Evolutionary conservation across 1,140 invertebrate genomes (phyloP).

Genomic region (Idris sp.): DNA sequence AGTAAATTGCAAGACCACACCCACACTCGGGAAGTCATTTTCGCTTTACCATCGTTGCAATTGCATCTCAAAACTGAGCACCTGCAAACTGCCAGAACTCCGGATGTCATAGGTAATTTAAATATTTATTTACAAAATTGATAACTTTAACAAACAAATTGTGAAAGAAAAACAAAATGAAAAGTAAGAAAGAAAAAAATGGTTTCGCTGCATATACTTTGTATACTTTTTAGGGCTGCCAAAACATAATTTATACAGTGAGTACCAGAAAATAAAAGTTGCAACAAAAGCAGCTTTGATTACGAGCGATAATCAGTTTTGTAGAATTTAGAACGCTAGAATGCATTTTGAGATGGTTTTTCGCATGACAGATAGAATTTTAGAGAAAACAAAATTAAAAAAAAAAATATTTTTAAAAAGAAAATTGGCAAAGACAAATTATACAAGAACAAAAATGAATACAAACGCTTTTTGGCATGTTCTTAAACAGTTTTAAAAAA

Average conservation of each 20-base stretch:
- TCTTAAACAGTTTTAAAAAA: no score
- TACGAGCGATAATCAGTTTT: constrained; percentile 2
- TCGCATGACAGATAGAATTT: constrained; percentile 41
- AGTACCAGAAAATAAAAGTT: constrained; percentile 68
- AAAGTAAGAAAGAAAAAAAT: not conserved
- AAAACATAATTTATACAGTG: constrained; percentile 77
- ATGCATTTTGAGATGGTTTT: constrained; percentile 20
- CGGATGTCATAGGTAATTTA: constrained; percentile 86
- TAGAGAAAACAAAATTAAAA: no score
- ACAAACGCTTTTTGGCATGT: no score
- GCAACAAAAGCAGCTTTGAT: constrained; percentile 6
- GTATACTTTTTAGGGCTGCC: constrained; percentile 75
- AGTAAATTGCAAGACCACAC: constrained; percentile 87
- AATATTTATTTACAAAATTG: no score
- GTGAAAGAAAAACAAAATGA: constrained; percentile 7
- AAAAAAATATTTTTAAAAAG: no score
- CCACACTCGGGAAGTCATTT: constrained; percentile 96
- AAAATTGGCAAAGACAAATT: no score
- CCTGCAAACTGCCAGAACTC: constrained; percentile 85
- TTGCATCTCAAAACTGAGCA: constrained; percentile 96
- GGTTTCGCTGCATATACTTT: constrained; percentile 41
- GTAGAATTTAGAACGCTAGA: constrained; percentile 37
- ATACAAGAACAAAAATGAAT: no score
- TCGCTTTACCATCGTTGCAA: constrained; percentile 94
- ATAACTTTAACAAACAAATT: constrained; percentile 8